These are phyloP conservation scores for Bombus waltoni DNA, from an alignment of 1,140 invertebrate species.

Conservation along the genomic window DNA sequence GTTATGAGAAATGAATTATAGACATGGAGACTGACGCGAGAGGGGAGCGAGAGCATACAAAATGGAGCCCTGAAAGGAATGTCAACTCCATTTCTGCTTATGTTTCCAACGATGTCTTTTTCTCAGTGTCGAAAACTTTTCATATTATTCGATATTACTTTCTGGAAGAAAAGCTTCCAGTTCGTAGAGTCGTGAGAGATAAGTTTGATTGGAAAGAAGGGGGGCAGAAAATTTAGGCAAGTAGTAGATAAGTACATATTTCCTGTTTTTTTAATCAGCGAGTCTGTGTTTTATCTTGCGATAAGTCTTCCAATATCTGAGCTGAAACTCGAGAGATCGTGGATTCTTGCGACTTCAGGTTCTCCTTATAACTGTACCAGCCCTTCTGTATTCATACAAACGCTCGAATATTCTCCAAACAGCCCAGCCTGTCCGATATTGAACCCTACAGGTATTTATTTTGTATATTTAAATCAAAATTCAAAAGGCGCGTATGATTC, in stretches of 20 bases:
- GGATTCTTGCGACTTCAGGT: not conserved
- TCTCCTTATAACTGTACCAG: not conserved
- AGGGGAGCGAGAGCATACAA: slow-evolving; percentile 71
- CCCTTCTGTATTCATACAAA: not conserved
- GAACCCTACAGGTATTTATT: not conserved
- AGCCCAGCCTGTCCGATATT: not conserved
- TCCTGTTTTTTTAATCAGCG: not conserved
- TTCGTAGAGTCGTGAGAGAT: not conserved
- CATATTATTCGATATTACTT: slow-evolving; percentile 1
- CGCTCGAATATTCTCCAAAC: not conserved
- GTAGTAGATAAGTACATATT: not conserved
- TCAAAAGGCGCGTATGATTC: not conserved
- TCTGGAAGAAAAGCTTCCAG: not conserved
- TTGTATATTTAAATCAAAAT: not conserved
- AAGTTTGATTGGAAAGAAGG: not conserved
- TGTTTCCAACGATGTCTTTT: slow-evolving; percentile 16
- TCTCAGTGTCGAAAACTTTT: not conserved
- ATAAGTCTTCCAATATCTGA: not conserved
- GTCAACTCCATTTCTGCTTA: slow-evolving; percentile 50
- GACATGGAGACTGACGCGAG: slow-evolving; percentile 58
- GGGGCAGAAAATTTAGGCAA: not conserved
- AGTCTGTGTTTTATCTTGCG: not conserved
- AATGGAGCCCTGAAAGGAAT: slow-evolving; percentile 72
- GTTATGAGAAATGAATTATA: slow-evolving; percentile 76
- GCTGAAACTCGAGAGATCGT: too few species aligned